Conservation (phyloP, 2,888 invertebrate species). For the Drosophila maculinotata region DNA sequence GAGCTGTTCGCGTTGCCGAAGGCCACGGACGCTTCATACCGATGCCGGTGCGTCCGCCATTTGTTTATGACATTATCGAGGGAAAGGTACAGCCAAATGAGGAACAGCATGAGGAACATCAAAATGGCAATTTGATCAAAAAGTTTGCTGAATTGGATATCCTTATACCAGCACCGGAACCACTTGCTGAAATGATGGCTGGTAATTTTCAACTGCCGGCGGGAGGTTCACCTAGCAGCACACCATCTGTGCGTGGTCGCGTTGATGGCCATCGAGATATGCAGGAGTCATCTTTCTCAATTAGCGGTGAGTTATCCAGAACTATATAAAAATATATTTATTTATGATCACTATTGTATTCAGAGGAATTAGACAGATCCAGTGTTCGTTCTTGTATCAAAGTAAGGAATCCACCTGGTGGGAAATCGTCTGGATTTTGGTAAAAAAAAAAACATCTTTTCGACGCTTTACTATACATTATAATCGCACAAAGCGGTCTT, state of each 20-base stretch:
- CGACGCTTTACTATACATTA: slow-evolving; percentile 4
- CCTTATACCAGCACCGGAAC: slow-evolving; percentile 82
- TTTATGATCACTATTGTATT: slow-evolving; percentile 69
- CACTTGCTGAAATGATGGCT: slow-evolving; percentile 72
- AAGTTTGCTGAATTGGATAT: slow-evolving; percentile 83
- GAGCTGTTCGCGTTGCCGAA: slow-evolving; percentile 93
- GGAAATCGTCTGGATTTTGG: slow-evolving; percentile 94
- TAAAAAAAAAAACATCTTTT: slow-evolving; percentile 85
- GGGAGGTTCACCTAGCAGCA: slow-evolving; percentile 87
- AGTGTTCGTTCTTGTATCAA: slow-evolving; percentile 92
- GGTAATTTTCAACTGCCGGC: slow-evolving; percentile 62
- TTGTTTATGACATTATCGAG: slow-evolving; percentile 88
- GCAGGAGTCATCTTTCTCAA: slow-evolving; percentile 96
- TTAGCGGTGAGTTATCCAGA: slow-evolving; percentile 90
- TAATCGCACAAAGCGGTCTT: slow-evolving; percentile 46
- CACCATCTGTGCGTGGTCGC: slow-evolving; percentile 86
- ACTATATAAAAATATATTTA: no score
- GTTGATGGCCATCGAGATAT: slow-evolving; percentile 91
- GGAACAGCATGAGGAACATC: slow-evolving; percentile 56
- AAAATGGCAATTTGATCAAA: slow-evolving; percentile 57
- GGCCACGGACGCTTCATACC: slow-evolving; percentile 95
- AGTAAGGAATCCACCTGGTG: slow-evolving; percentile 95
- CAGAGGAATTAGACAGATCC: slow-evolving; percentile 91
- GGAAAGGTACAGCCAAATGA: slow-evolving; percentile 65
- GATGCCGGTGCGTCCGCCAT: slow-evolving; percentile 90